Evolutionary conservation across 1,140 invertebrate species (phyloP).

Genomic region (Arctopsyche grandis): DNA sequence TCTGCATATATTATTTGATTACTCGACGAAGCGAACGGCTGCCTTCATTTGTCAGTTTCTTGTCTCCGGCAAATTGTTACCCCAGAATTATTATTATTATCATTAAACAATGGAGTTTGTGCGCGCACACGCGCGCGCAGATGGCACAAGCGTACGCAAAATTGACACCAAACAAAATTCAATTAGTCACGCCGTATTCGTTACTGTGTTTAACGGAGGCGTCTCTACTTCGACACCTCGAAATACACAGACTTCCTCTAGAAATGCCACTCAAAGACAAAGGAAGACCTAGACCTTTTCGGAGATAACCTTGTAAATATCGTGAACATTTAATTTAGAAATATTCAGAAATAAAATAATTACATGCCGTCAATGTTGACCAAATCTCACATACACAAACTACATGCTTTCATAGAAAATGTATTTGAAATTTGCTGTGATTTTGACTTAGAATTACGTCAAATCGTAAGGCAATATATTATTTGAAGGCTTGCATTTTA

Average conservation of each 20-base stretch:
- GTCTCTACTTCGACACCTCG: background rate
- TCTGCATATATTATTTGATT: constrained; percentile 54
- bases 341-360: no score
- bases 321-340: no score
- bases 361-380: no score
- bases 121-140: constrained; percentile 33
- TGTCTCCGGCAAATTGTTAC: constrained; percentile 49
- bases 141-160: constrained; percentile 40
- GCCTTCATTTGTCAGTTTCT: constrained; percentile 52
- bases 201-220: constrained; percentile 16
- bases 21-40: constrained; percentile 49
- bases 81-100: constrained; percentile 45
- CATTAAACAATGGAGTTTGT: constrained; percentile 45
- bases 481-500: no score
- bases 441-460: no score
- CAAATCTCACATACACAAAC: no score
- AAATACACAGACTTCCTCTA: background rate
- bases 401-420: no score
- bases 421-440: no score
- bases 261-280: background rate
- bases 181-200: constrained; percentile 38
- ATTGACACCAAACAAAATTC: constrained; percentile 45
- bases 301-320: no score
- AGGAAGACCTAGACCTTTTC: no score
- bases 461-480: no score